Evolutionary conservation across 35 echinoderm and acorn worm species (phyloP).

Genomic region (Heliocidaris erythrogramma): DNA sequence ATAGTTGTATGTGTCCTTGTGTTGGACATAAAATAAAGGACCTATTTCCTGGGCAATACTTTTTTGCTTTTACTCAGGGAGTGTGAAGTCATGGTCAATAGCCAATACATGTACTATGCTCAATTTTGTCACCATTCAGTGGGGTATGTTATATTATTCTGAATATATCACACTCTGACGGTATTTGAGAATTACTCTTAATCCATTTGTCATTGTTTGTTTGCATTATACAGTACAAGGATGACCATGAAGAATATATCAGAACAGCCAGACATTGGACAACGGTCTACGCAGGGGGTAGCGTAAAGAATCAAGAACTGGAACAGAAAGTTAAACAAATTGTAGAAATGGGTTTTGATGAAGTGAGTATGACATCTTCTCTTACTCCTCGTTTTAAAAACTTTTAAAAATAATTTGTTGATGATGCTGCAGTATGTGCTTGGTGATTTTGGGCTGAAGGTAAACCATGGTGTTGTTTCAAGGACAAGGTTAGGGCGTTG

Average conservation of each 20-base stretch:
- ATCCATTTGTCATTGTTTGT: background rate
- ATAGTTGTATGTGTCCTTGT: background rate
- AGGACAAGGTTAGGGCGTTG: no score
- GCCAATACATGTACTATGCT: no score
- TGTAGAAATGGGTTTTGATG: conserved; percentile 94
- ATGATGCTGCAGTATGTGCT: no score
- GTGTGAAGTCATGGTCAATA: no score
- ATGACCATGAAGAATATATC: conserved; percentile 72
- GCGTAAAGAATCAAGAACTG: conserved; percentile 45
- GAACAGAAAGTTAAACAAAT: conserved; percentile 86
- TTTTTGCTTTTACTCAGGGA: no score
- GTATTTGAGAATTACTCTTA: background rate
- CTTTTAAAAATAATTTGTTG: no score
- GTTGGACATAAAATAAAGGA: no score
- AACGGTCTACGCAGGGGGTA: conserved; percentile 77
- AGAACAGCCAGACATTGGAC: conserved; percentile 93
- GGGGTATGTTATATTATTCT: background rate
- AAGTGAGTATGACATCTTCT: conserved; percentile 58
- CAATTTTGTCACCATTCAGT: no score
- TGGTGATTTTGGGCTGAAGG: no score
- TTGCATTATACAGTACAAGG: conserved; percentile 81
- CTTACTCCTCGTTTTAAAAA: background rate
- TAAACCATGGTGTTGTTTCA: no score
- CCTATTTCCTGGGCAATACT: no score
- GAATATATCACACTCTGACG: background rate